These are phyloP conservation scores for Sphinx pinastri DNA, from an alignment of 2,888 invertebrate species.

Conservation along the genomic window DNA sequence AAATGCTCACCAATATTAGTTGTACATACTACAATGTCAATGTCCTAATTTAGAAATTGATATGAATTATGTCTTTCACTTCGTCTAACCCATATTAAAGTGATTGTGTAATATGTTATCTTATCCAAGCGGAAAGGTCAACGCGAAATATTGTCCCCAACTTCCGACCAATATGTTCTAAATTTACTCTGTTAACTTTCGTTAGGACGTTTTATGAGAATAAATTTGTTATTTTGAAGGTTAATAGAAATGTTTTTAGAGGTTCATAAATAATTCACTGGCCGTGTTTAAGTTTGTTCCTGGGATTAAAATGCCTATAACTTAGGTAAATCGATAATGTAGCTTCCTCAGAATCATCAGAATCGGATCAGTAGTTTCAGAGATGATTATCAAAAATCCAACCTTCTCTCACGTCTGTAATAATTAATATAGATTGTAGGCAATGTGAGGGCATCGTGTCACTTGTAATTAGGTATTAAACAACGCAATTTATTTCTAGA, in stretches of 20 bases:
- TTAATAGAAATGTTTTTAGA: too few species aligned
- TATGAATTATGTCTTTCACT: constrained; percentile 48
- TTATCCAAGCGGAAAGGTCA: constrained; percentile 79
- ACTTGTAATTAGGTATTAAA: too few species aligned
- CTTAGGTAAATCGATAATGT: background rate
- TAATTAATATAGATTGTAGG: too few species aligned
- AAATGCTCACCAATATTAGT: background rate
- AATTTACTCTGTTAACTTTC: constrained; percentile 33
- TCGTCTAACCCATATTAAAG: constrained; percentile 51
- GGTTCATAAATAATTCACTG: background rate
- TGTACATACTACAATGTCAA: constrained; percentile 11
- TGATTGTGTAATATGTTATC: constrained; percentile 67
- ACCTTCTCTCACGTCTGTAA: too few species aligned
- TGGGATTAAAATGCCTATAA: too few species aligned
- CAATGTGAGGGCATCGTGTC: too few species aligned
- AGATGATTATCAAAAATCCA: too few species aligned
- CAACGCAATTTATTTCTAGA: too few species aligned
- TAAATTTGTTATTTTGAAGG: too few species aligned
- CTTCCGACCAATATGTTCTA: constrained; percentile 66
- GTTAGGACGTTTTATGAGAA: background rate
- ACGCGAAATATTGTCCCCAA: constrained; percentile 62
- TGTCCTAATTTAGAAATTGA: constrained; percentile 22
- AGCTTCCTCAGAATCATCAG: too few species aligned
- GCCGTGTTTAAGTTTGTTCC: background rate
- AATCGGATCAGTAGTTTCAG: too few species aligned